These are phyloP conservation scores for Neolamprologus caudopunctatus DNA, from an alignment of 2,113 vertebrate species.

Conservation along the genomic window DNA sequence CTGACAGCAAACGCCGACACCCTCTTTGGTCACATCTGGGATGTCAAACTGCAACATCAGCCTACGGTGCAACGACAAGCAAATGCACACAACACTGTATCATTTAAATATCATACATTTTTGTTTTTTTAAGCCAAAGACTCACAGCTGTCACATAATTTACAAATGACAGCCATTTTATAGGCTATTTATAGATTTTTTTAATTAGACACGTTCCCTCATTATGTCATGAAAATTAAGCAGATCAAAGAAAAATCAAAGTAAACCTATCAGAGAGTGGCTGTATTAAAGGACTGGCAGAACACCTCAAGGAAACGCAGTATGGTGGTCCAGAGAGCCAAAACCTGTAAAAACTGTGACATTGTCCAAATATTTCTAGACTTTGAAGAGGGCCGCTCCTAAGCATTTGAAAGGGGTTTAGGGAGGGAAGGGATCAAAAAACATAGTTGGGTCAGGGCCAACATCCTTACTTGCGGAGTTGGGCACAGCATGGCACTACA, in stretches of 20 bases:
- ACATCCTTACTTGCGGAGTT: conserved; percentile 78
- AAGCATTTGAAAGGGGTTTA: not conserved
- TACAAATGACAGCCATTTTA: not conserved
- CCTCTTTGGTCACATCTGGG: conserved; percentile 84
- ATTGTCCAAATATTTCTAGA: not conserved
- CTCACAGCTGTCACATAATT: not conserved
- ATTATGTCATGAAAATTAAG: not conserved
- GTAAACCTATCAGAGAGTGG: not conserved
- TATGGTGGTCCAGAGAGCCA: not conserved
- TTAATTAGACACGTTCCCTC: not conserved
- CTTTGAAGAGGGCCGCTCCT: not conserved
- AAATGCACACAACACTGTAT: not conserved
- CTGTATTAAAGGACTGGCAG: not conserved
- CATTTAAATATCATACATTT: not conserved
- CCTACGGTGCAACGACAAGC: conserved; percentile 52
- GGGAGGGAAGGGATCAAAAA: not conserved
- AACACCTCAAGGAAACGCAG: not conserved
- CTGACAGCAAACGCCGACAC: conserved; percentile 83
- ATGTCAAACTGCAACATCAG: conserved; percentile 91
- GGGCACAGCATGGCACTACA: conserved; percentile 88
- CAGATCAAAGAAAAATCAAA: not conserved
- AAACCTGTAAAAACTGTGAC: not conserved
- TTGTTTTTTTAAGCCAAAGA: not conserved
- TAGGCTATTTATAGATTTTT: not conserved
- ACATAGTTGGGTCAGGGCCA: not conserved